Base-by-base conservation (phyloP, 1,140 invertebrate species). In the Tetragonula clypearis region DNA sequence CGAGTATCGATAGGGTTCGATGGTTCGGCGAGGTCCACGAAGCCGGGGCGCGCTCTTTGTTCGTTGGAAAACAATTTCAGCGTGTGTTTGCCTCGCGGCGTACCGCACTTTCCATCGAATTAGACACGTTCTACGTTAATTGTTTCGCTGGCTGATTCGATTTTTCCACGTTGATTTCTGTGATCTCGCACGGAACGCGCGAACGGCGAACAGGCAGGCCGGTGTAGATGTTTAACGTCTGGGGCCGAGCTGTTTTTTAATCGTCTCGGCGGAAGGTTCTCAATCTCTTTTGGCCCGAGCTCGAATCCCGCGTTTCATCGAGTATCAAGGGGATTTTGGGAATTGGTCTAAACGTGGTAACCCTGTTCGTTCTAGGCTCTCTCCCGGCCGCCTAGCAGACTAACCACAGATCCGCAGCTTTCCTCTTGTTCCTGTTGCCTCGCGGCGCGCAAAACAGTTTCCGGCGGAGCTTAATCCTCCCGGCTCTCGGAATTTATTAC, bases 301-400 rank as follows among this genome's bases (percentile, higher is more conserved):
- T 55, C n/a, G 71, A 73, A 74, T 53, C 41, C 53, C 55, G 41
- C 6, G 74, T 83, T 77, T 77, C 53, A 53, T 56, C 81, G 23
- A n/a, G 53, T 35, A 49, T 77, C 60, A 8, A 77, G 81, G 62
- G 81, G 81, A 83, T 83, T 83, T 77, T 68, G 17, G 65, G 74
- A 83, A 77, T 78, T 30, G 81, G 23, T 60, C 73, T 83, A 78
- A 84, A 84, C 15, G 35, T 56, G 49, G 55, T 49, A 49, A 8
- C 41, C 1, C 30, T 41, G 69, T 53, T 72, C 41, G 21, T 71
- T 53, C 77, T n/a, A n/a, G 35, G 11, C 53, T n/a, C 41, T n/a
- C 41, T 19, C 14, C 21, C 21, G n/a, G 17, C 62, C 19, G 23
- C 15, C 2, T 15, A 30, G 2, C 23, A 21, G 17, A 41, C 56